Base-by-base conservation (phyloP, 2,797 vertebrate genomes). In the Molossus molossus region DNA sequence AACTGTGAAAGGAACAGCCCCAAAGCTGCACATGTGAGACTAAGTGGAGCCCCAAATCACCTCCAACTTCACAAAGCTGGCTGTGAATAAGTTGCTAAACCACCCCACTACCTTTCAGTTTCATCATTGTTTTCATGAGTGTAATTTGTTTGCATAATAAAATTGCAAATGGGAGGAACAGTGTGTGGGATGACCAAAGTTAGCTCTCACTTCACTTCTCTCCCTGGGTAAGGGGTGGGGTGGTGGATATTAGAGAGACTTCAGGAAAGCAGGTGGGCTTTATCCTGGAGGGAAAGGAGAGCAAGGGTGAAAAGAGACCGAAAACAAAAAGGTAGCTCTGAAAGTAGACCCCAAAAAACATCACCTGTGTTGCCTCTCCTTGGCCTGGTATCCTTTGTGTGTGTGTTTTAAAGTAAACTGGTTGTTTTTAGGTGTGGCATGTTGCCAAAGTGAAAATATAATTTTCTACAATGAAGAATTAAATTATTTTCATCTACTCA, bases 241-340 rank as follows among this genome's bases (percentile, higher is more conserved):
- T 60, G 17, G 25, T 20, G 50, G 57, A 12, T 1, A n/a, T 15
- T 2, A n/a, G 40, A 11, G 67, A 87, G 92, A 55, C 57, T 33
- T 14, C 57, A 65, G 62, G 62, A 62, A 93, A 82, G 77, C 73
- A 93, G 81, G 95, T 77, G 73, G 9, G 50, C 72, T 90, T 75
- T 45, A 69, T 64, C 82, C 79, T 64, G 50, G 45, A 83, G 48
- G 53, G 55, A 76, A 58, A 33, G 23, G 25, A 48, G 25, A 33
- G 67, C 17, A 50, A 40, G 37, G 11, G 13, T 48, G 65, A 89
- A 73, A 58, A 50, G 14, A 86, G 62, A 85, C 17, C 27, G 29
- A 45, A 33, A 93, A 70, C 29, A 69, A 57, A 87, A 57, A 48
- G n/a, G 64, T 29, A 55, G 12, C 25, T 73, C 81, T 48, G 79